Conservation (phyloP, 2,888 invertebrate species). For the Volucella bombylans region DNA sequence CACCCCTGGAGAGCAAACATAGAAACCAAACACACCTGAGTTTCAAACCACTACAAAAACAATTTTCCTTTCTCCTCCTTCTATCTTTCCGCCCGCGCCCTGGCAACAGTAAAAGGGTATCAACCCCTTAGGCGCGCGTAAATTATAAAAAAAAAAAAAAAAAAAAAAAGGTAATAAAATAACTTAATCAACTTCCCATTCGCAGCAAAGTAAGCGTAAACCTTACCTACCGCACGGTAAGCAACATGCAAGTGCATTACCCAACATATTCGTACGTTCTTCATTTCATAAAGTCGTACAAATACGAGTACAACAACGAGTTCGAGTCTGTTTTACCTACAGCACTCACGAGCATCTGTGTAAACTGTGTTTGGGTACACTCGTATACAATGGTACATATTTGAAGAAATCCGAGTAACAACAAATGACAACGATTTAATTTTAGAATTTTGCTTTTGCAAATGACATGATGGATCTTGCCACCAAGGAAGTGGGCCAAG, state of each 20-base stretch:
- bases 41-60: too few relatives aligned
- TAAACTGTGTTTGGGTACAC: too few relatives aligned
- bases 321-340: neutral
- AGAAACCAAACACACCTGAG: too few relatives aligned
- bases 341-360: neutral
- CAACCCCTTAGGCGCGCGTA: too few relatives aligned
- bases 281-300: slow-evolving; percentile 8
- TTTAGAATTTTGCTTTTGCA: slow-evolving; percentile 38
- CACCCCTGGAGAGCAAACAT: too few relatives aligned
- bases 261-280: neutral
- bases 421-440: slow-evolving; percentile 56
- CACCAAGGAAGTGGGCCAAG: slow-evolving; percentile 71
- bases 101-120: too few relatives aligned
- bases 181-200: neutral
- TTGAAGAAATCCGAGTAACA: slow-evolving; percentile 23
- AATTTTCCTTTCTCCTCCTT: too few relatives aligned
- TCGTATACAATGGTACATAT: neutral
- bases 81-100: too few relatives aligned
- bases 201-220: slow-evolving; percentile 14
- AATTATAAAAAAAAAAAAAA: too few relatives aligned
- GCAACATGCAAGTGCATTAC: slow-evolving; percentile 35
- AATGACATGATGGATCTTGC: slow-evolving; percentile 33
- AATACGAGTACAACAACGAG: neutral
- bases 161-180: too few relatives aligned
- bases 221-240: slow-evolving; percentile 33